phyloP scores from a whole-genome alignment of 2,888 invertebrate genomes.

The Protonemura montana region DNA sequence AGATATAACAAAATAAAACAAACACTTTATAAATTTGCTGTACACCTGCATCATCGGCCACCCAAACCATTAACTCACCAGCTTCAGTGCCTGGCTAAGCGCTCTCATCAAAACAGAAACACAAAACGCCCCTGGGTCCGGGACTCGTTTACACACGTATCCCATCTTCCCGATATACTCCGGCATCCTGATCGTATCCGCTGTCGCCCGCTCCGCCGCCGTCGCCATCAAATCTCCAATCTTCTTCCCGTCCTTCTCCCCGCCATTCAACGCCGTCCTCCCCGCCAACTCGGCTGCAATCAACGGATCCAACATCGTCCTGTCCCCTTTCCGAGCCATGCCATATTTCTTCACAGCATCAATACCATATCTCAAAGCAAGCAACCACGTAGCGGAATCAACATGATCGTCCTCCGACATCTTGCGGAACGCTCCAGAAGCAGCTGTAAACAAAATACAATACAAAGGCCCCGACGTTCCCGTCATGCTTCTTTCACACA shows the following conservation, averaged over 20 bases:
- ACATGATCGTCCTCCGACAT: neutral
- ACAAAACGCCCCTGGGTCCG: slow-evolving; percentile 69
- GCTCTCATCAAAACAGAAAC: slow-evolving; percentile 68
- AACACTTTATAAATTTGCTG: too few species aligned
- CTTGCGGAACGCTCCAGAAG: slow-evolving; percentile 56
- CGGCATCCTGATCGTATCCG: slow-evolving; percentile 47
- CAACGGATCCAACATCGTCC: slow-evolving; percentile 71
- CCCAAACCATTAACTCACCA: neutral
- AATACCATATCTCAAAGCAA: slow-evolving; percentile 65
- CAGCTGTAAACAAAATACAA: slow-evolving; percentile 75
- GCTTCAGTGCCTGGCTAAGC: slow-evolving; percentile 57
- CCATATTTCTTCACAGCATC: slow-evolving; percentile 73
- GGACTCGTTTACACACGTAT: slow-evolving; percentile 58
- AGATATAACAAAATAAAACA: too few species aligned
- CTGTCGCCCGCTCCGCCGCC: slow-evolving; percentile 58
- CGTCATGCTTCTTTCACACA: slow-evolving; percentile 76
- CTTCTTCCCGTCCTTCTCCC: slow-evolving; percentile 2
- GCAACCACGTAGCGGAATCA: slow-evolving; percentile 59
- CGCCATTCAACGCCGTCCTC: neutral
- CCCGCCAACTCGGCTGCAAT: slow-evolving; percentile 39
- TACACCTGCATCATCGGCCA: too few species aligned
- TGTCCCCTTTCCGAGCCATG: slow-evolving; percentile 74
- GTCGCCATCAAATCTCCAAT: slow-evolving; percentile 34
- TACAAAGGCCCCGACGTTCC: slow-evolving; percentile 83
- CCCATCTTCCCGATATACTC: slow-evolving; percentile 59